A percentile compares a stretch with the other conserved stretches of the same genome.
These are phyloP conservation scores for Erithacus rubecula DNA, from an alignment of 2,797 vertebrate genomes.

Conservation along the genomic window DNA sequence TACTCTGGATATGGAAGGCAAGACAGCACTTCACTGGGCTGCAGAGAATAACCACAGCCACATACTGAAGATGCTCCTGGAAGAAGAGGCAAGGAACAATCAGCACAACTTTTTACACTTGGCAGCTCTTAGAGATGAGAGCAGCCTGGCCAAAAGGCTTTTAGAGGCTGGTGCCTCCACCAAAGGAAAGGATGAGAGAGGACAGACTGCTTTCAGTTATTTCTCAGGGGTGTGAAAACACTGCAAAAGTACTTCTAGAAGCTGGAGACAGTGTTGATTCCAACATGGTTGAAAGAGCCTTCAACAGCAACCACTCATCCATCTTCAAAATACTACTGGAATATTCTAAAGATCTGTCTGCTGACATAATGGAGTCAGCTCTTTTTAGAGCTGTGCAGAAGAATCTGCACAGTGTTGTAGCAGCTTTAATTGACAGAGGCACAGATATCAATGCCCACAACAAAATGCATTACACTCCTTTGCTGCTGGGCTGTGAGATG, in stretches of 20 bases:
- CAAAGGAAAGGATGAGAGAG: conserved; percentile 59
- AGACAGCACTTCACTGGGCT: conserved; percentile 73
- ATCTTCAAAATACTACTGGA: conserved; percentile 72
- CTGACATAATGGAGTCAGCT: conserved; percentile 56
- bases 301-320: conserved; percentile 68
- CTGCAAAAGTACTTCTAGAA: conserved; percentile 69
- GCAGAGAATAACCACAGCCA: conserved; percentile 60
- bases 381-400: conserved; percentile 80
- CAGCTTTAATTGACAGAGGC: conserved; percentile 74
- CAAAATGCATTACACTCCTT: conserved; percentile 75
- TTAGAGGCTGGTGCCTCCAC: conserved; percentile 51
- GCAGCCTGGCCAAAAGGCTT: conserved; percentile 68
- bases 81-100: conserved; percentile 72
- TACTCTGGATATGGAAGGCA: conserved; percentile 58
- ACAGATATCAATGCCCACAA: conserved; percentile 70
- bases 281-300: conserved; percentile 61
- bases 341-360: conserved; percentile 65
- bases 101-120: conserved; percentile 74
- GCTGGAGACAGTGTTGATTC: conserved; percentile 70
- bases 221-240: conserved; percentile 59
- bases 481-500: conserved; percentile 77
- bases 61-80: conserved; percentile 63
- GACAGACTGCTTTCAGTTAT: conserved; percentile 69
- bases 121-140: conserved; percentile 72
- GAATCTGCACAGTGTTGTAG: conserved; percentile 69